These are phyloP conservation scores for Ophioderma brevispina DNA, from an alignment of 35 echinoderm and acorn worm species.

Conservation along the genomic window DNA sequence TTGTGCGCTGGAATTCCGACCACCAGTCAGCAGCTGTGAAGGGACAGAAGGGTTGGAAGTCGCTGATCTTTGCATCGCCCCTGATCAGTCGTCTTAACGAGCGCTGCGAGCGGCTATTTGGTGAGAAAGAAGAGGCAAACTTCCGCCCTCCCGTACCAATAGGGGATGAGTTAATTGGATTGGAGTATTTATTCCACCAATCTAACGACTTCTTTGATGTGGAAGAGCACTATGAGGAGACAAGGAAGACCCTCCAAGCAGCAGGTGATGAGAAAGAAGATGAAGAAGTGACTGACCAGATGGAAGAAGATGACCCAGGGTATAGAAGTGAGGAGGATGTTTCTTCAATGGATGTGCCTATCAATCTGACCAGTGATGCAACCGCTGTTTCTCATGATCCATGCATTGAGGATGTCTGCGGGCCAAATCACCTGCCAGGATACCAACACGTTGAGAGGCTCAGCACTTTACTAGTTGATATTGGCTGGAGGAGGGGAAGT, in stretches of 20 bases:
- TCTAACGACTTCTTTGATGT: constrained; percentile 6
- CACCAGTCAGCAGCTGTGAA: constrained; percentile 19
- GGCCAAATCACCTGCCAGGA: constrained; percentile 45
- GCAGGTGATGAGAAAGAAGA: background rate
- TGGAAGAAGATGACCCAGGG: background rate
- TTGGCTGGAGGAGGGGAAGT: constrained; percentile 40
- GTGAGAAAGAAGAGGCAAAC: constrained; percentile 50
- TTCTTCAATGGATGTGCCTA: background rate
- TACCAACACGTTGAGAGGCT: constrained; percentile 46
- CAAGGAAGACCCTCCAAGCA: background rate
- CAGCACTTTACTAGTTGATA: constrained; percentile 21
- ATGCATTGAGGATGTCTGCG: constrained; percentile 56
- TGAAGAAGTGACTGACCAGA: constrained; percentile 2
- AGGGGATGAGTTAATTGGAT: constrained; percentile 45
- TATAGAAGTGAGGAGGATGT: constrained; percentile 25
- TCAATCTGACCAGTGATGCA: background rate
- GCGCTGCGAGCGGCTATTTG: constrained; percentile 37
- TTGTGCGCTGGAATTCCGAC: constrained; percentile 58
- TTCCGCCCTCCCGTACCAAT: constrained; percentile 25
- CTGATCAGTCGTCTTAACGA: constrained; percentile 57
- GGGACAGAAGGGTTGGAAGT: constrained; percentile 37
- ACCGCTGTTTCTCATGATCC: background rate
- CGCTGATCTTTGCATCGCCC: constrained; percentile 6
- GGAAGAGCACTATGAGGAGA: background rate
- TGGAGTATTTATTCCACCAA: constrained; percentile 60